A percentile compares a stretch with the other conserved stretches of the same genome.
These are phyloP conservation scores for Felis catus DNA, from an alignment of 2,113 vertebrate species.

Conservation along the genomic window F.catus_Fca126_mat1.0 CM031412.1:25232501-25233000, in stretches of 20 bases:
- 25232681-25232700: not conserved
- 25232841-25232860: not conserved
- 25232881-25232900: not conserved
- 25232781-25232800: not conserved
- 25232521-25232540: not conserved
- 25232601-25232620: no score
- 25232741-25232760: not conserved
- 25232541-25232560: not conserved
- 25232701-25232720: rapidly evolving
- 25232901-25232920: not conserved
- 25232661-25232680: not conserved
- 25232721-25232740: not conserved
- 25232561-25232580: not conserved
- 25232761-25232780: not conserved
- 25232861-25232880: not conserved
- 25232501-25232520: no score
- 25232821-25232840: not conserved
- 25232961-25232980: not conserved
- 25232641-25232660: not conserved
- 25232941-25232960: rapidly evolving
- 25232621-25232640: not conserved
- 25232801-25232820: not conserved
- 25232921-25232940: not conserved
- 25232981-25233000: rapidly evolving
- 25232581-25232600: not conserved